Percentiles rank a stretch among this genome's conserved stretches.
These are phyloP conservation scores for Drosophila ambigua DNA, from an alignment of 1,140 invertebrate species.

Conservation along the genomic window DNA sequence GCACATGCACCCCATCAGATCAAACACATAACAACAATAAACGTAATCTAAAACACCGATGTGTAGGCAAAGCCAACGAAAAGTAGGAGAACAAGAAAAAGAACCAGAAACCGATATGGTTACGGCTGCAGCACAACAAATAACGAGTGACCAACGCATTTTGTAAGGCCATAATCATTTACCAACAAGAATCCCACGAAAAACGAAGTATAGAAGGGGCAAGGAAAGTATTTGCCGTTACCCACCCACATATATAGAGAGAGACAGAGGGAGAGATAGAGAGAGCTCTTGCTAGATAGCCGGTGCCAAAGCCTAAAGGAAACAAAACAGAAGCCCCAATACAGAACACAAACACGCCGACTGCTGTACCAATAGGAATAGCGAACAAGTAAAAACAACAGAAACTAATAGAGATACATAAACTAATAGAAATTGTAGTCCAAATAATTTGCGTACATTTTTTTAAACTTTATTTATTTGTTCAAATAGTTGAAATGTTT, in stretches of 20 bases:
- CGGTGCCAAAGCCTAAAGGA: conserved; percentile 40
- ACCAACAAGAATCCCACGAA: conserved; percentile 52
- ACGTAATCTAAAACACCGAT: conserved; percentile 29
- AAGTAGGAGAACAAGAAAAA: conserved; percentile 23
- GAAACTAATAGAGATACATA: conserved; percentile 6
- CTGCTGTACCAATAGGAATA: conserved; percentile 45
- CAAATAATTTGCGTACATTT: conserved; percentile 54
- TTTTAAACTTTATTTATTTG: conserved; percentile 19
- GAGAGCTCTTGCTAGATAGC: conserved; percentile 17
- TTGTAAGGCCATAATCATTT: conserved; percentile 73
- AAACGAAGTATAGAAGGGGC: conserved; percentile 8
- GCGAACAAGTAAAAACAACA: conserved; percentile 29
- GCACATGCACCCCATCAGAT: too few species aligned
- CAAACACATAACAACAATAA: neutral
- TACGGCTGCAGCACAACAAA: conserved; percentile 39
- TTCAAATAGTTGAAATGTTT: conserved; percentile 54
- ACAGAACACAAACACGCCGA: conserved; percentile 5
- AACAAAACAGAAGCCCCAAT: conserved; percentile 5
- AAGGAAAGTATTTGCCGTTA: conserved; percentile 3
- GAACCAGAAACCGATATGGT: conserved; percentile 3
- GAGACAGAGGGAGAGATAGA: neutral
- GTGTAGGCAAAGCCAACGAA: neutral
- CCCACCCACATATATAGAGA: neutral
- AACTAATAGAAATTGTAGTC: conserved; percentile 27
- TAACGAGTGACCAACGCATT: conserved; percentile 69